Percentiles rank a stretch among this genome's conserved stretches.
Conservation (phyloP, 1,140 invertebrate species). For the Drosophila arawakana region DNA sequence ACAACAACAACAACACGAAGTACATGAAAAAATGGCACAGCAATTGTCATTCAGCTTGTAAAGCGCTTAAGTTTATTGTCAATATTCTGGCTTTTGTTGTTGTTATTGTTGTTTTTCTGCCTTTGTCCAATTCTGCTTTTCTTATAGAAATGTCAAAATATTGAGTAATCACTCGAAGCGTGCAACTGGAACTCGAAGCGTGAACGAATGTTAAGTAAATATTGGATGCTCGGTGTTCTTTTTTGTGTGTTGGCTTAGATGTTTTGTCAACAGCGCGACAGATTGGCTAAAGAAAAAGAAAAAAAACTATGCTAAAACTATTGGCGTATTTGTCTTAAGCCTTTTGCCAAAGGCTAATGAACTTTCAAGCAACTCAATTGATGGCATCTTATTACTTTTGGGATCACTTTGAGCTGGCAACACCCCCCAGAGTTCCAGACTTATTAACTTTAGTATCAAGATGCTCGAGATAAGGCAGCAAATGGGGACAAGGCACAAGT, state of each 20-base stretch:
- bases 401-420: slow-evolving; percentile 9
- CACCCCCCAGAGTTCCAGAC: slow-evolving; percentile 42
- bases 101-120: slow-evolving; percentile 24
- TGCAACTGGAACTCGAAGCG: slow-evolving; percentile 56
- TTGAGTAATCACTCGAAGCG: slow-evolving; percentile 75
- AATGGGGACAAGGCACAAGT: slow-evolving; percentile 56
- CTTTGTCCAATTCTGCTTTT: slow-evolving; percentile 3
- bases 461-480: slow-evolving; percentile 22
- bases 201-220: slow-evolving; percentile 75
- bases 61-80: slow-evolving; percentile 81
- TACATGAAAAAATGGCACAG: slow-evolving; percentile 68
- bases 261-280: slow-evolving; percentile 69
- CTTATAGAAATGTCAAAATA: slow-evolving; percentile 75
- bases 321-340: slow-evolving; percentile 38
- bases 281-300: slow-evolving; percentile 46
- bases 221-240: slow-evolving; percentile 55
- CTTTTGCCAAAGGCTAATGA: slow-evolving; percentile 58
- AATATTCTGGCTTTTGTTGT: slow-evolving; percentile 62
- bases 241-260: slow-evolving; percentile 41
- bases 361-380: slow-evolving; percentile 30
- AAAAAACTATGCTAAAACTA: slow-evolving; percentile 32
- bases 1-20: slow-evolving; percentile 9
- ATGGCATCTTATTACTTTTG: neutral
- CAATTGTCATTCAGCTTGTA: slow-evolving; percentile 78
- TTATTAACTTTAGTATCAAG: slow-evolving; percentile 37